Evolutionary conservation across 1,140 invertebrate genomes (phyloP).

Genomic region (Conus ventricosus): DNA sequence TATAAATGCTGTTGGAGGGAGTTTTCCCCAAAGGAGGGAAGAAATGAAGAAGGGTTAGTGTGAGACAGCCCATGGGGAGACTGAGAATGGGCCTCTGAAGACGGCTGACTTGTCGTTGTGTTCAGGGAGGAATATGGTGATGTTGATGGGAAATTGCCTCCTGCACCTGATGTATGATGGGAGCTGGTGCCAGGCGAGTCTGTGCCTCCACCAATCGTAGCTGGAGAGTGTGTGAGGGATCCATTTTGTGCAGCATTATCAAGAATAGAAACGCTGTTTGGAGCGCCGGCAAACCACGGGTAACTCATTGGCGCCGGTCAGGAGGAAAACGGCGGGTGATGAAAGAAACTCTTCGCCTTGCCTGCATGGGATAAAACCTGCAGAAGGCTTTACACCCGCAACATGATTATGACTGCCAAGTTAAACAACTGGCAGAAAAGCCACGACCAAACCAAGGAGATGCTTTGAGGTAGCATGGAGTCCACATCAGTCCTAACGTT

Average conservation of each 20-base stretch:
- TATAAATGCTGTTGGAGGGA: constrained; percentile 36
- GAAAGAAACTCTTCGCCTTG: background rate
- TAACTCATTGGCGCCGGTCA: constrained; percentile 35
- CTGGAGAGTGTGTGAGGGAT: constrained; percentile 31
- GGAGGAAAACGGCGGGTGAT: background rate
- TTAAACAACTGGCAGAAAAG: background rate
- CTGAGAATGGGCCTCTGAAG: constrained; percentile 35
- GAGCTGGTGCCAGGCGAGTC: constrained; percentile 21
- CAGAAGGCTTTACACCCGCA: background rate
- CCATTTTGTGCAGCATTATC: constrained; percentile 29
- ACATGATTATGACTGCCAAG: background rate
- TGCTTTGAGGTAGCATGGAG: background rate
- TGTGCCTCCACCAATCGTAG: constrained; percentile 20
- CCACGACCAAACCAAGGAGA: background rate
- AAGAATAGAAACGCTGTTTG: constrained; percentile 25
- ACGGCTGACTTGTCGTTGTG: constrained; percentile 23
- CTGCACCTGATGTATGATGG: constrained; percentile 23
- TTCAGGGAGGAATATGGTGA: constrained; percentile 20
- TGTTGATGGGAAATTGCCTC: constrained; percentile 14
- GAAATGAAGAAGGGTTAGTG: constrained; percentile 9
- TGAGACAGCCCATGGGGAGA: constrained; percentile 24
- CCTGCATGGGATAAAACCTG: background rate
- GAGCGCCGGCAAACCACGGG: constrained; percentile 35
- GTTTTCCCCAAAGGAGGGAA: constrained; percentile 33
- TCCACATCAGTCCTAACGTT: background rate